Evolutionary conservation across 2,888 invertebrate genomes (phyloP).

Genomic region (Cataglyphis albicans): DNA sequence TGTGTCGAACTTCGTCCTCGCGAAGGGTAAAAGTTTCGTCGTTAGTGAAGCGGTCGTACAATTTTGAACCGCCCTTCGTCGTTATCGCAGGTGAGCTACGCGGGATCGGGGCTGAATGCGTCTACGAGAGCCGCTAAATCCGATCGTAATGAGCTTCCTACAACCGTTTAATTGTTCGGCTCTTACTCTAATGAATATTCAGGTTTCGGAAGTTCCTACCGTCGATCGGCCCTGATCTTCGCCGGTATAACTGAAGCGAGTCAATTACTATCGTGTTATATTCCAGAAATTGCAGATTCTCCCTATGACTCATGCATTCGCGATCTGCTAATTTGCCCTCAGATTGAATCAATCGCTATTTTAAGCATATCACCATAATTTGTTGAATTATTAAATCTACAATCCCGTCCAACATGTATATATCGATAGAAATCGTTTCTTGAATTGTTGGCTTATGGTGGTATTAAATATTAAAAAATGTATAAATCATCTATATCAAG

Average conservation of each 20-base stretch:
- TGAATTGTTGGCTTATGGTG: neutral
- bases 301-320: neutral
- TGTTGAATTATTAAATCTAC: neutral
- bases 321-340: neutral
- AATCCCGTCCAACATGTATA: neutral
- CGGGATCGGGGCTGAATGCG: slow-evolving; percentile 29
- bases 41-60: slow-evolving; percentile 42
- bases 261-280: slow-evolving; percentile 41
- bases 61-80: slow-evolving; percentile 41
- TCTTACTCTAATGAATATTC: slow-evolving; percentile 54
- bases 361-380: neutral
- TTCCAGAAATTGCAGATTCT: neutral
- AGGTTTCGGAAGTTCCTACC: slow-evolving; percentile 39
- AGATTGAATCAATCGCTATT: neutral
- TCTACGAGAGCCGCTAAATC: slow-evolving; percentile 42
- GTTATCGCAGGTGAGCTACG: slow-evolving; percentile 32
- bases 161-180: slow-evolving; percentile 52
- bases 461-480: neutral
- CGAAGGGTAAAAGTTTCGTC: slow-evolving; percentile 44
- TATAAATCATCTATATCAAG: neutral
- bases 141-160: slow-evolving; percentile 53
- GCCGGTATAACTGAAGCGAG: slow-evolving; percentile 35
- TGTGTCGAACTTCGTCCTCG: slow-evolving; percentile 30
- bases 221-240: slow-evolving; percentile 44
- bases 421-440: neutral